phyloP scores from a whole-genome alignment of 2,113 vertebrate genomes.

The Phrynosoma blainvillii region DNA sequence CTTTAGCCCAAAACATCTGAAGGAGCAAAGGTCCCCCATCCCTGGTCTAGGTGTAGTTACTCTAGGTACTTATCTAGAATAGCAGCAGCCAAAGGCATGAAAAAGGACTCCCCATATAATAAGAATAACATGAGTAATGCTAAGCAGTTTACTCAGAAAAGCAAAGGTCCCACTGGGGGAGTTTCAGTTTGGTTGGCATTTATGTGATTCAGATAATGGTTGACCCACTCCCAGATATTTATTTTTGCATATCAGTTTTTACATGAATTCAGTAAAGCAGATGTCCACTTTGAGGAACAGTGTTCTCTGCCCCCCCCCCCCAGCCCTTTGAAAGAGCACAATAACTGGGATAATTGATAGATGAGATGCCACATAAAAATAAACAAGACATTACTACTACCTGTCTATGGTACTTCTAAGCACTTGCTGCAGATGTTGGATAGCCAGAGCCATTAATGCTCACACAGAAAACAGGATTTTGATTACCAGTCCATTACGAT shows the following conservation, averaged over 20 bases:
- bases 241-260: not conserved
- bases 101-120: not conserved
- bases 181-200: not conserved
- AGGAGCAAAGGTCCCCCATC: not conserved
- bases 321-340: not conserved
- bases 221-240: not conserved
- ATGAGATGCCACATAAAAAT: not conserved
- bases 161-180: not conserved
- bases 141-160: not conserved
- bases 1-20: too few species aligned
- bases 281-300: not conserved
- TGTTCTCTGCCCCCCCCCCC: too few species aligned
- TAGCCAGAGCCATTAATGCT: conserved; percentile 26
- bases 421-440: conserved; percentile 22
- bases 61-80: not conserved
- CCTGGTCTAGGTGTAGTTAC: not conserved
- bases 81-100: not conserved
- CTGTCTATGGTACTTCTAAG: conserved; percentile 1
- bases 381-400: conserved; percentile 7
- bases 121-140: not conserved
- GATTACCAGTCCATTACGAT: conserved; percentile 38
- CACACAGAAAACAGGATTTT: conserved; percentile 36
- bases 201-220: not conserved
- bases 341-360: not conserved
- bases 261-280: not conserved